These are phyloP conservation scores for Brachionus rubens DNA, from an alignment of 1,140 invertebrate species.

Conservation along the genomic window DNA sequence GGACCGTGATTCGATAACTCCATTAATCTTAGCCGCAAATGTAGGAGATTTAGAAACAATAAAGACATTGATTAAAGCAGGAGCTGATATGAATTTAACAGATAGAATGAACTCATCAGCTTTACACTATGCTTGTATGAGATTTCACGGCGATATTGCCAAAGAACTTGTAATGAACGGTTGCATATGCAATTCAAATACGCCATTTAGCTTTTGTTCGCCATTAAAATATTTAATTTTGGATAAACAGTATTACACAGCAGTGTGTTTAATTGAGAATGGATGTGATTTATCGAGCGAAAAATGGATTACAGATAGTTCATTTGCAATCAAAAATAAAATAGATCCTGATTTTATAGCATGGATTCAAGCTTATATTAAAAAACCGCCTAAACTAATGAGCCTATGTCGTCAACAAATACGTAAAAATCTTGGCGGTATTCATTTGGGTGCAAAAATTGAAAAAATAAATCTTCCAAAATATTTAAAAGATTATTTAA, in stretches of 20 bases:
- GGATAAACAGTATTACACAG: constrained; percentile 30
- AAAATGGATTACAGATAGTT: constrained; percentile 30
- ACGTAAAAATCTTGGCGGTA: not conserved
- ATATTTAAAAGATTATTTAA: constrained; percentile 33
- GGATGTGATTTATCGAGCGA: constrained; percentile 26
- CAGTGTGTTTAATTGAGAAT: constrained; percentile 11
- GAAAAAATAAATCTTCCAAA: not conserved
- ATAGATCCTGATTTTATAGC: constrained; percentile 21
- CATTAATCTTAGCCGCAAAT: constrained; percentile 53
- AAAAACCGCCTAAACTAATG: constrained; percentile 19
- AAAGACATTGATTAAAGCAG: constrained; percentile 49
- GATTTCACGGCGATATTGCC: constrained; percentile 49
- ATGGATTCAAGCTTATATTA: not conserved
- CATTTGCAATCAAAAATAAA: constrained; percentile 17
- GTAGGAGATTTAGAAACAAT: constrained; percentile 51
- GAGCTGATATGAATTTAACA: constrained; percentile 51
- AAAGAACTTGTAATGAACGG: constrained; percentile 49
- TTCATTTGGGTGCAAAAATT: not conserved
- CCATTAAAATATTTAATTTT: constrained; percentile 33
- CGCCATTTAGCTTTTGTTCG: constrained; percentile 30
- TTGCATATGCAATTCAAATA: constrained; percentile 49
- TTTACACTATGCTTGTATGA: constrained; percentile 52
- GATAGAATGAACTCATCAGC: constrained; percentile 53
- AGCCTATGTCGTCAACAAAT: constrained; percentile 19
- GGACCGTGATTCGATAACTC: constrained; percentile 53